These are phyloP conservation scores for Strigamia maritima DNA, from an alignment of 2,888 invertebrate species.

Conservation along the genomic window DNA sequence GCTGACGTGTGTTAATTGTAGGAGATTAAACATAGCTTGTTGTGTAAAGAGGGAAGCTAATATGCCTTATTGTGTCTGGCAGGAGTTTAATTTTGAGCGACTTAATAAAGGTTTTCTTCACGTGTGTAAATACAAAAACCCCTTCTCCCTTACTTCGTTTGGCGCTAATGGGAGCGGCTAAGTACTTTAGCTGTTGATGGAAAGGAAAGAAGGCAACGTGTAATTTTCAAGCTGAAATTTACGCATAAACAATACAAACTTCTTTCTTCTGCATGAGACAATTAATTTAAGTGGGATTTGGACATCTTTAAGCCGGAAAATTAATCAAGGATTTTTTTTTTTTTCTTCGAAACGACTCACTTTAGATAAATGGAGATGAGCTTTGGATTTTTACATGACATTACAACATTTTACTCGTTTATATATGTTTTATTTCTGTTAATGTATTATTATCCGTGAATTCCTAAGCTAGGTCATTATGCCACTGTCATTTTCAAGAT, in stretches of 20 bases:
- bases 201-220: neutral
- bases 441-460: constrained; percentile 19
- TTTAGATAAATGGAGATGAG: neutral
- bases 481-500: constrained; percentile 14
- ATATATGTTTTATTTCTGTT: neutral
- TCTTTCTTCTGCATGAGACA: too few relatives aligned
- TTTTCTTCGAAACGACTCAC: too few relatives aligned
- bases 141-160: constrained; percentile 1
- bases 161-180: neutral
- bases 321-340: too few relatives aligned
- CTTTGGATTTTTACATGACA: neutral
- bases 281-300: neutral
- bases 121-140: constrained; percentile 23
- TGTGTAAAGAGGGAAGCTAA: neutral
- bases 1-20: neutral
- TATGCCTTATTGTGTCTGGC: constrained; percentile 15
- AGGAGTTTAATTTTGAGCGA: constrained; percentile 20
- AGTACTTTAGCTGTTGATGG: constrained; percentile 19
- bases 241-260: neutral
- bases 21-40: constrained; percentile 8
- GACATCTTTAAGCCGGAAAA: neutral
- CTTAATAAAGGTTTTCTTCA: constrained; percentile 23
- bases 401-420: neutral
- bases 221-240: constrained; percentile 19
- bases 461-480: constrained; percentile 16